These are phyloP conservation scores for Cantharis flavilabris DNA, from an alignment of 2,888 invertebrate species.

Conservation along the genomic window DNA sequence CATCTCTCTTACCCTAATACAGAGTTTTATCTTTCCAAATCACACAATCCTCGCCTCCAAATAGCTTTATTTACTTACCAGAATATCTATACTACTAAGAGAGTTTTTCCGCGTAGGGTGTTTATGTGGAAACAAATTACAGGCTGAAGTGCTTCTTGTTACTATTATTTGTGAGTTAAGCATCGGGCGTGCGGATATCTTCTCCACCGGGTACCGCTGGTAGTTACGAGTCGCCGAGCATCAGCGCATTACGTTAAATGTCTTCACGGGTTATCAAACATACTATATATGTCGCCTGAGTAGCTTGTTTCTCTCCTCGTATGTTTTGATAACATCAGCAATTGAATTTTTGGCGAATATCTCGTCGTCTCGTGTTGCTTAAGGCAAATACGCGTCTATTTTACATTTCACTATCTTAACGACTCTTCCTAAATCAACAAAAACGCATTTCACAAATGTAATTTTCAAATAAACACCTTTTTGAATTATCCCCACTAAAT, in stretches of 20 bases:
- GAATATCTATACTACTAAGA: conserved; percentile 47
- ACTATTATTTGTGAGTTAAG: conserved; percentile 30
- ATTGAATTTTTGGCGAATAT: conserved; percentile 30
- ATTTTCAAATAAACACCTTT: conserved; percentile 42
- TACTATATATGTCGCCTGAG: conserved; percentile 36
- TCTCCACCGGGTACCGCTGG: conserved; percentile 4
- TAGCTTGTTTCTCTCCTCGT: conserved; percentile 37
- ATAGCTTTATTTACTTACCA: conserved; percentile 51
- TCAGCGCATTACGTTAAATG: conserved; percentile 37
- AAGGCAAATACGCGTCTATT: conserved; percentile 35
- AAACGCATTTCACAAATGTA: not conserved
- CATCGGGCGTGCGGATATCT: conserved; percentile 24
- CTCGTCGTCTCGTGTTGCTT: conserved; percentile 24
- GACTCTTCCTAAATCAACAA: conserved; percentile 20
- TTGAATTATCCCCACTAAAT: not conserved
- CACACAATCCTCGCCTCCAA: conserved; percentile 46
- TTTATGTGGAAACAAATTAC: conserved; percentile 44
- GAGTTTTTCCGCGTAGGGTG: conserved; percentile 41
- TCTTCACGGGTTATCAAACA: conserved; percentile 42
- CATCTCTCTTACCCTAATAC: conserved; percentile 26
- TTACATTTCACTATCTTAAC: conserved; percentile 43
- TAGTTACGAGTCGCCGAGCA: conserved; percentile 20
- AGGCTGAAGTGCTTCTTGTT: conserved; percentile 35
- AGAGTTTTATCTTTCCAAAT: conserved; percentile 46
- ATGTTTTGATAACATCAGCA: conserved; percentile 36